Evolutionary conservation across 2,888 invertebrate species (phyloP).

Genomic region (Serripes groenlandicus): DNA sequence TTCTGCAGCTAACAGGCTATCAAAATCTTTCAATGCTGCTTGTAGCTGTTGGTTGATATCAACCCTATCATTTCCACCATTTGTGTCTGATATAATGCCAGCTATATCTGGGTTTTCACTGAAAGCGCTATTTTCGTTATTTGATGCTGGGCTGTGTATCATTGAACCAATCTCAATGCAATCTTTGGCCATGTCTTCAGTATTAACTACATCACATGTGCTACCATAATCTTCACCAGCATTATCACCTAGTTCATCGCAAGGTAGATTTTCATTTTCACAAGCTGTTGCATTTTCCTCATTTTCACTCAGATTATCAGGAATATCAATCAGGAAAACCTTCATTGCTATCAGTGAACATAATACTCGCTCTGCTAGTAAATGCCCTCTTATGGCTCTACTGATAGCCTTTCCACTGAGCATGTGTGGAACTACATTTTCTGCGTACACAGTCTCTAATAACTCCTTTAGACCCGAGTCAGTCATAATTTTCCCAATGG

Average conservation of each 20-base stretch:
- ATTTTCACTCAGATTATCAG: background rate
- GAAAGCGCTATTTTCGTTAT: too few relatives aligned
- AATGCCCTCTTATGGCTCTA: conserved; percentile 66
- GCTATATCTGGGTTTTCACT: background rate
- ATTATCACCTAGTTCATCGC: too few relatives aligned
- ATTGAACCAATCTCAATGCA: too few relatives aligned
- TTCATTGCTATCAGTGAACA: conserved; percentile 26
- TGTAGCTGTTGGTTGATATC: too few relatives aligned
- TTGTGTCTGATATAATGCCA: too few relatives aligned
- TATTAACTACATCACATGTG: too few relatives aligned
- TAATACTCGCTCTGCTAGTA: conserved; percentile 60
- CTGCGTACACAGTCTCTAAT: conserved; percentile 38
- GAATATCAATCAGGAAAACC: conserved; percentile 6
- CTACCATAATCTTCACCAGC: too few relatives aligned
- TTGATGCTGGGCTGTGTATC: too few relatives aligned
- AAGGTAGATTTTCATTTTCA: background rate
- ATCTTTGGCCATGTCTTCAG: too few relatives aligned
- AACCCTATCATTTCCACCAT: too few relatives aligned
- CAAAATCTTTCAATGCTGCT: background rate
- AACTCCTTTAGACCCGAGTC: conserved; percentile 43
- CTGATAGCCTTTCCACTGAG: conserved; percentile 70
- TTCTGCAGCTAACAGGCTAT: conserved; percentile 5
- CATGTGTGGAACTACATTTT: conserved; percentile 65
- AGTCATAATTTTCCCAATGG: conserved; percentile 56
- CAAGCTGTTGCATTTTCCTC: background rate